Evolutionary conservation across 2,888 invertebrate genomes (phyloP), one percentile per base, ranked within the genome.

Genomic region (Pristionchus fissidentatus): DNA sequence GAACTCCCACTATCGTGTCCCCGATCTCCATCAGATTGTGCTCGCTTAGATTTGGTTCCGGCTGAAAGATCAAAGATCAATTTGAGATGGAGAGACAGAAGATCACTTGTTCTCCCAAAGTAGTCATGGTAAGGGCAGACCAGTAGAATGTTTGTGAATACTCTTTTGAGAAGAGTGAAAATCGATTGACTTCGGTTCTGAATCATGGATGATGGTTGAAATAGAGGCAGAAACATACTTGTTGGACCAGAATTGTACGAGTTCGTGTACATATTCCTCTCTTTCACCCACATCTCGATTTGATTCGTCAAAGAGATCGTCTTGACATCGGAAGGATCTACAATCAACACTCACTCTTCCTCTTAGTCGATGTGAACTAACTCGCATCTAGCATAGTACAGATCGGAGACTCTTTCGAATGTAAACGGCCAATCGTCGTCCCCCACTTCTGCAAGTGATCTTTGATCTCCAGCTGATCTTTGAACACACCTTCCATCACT

Each of bases 101-200:
- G 35, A 77, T 55, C 49, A 86, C 86, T 81, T 89, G 90, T 77
- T 90, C 89, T 55, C 90, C 90, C 2, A 90, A 79, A 19, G 90
- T 90, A 2, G 90, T 89, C 85, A 90, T 88, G 2, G 90, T 90
- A 85, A 90, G 84, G 4, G 89, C 87, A 1, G 88, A 88, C 90
- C 90, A 90, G 66, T 90, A 90, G 85, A 90, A 87, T 0, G 87
- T 86, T 5, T 89, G 83, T 0, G 87, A 85, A 84, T 90, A 90
- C 57, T 90, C 86, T 57, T 89, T 90, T 22, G 87, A 85, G 57
- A 88, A 86, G 10, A 66, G 52, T 3, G 88, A 87, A 81, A 55
- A 86, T 15, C 57, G 75, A 19, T 19, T 43, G 35, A n/a, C 35
- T n/a, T n/a, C n/a, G 3, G 62, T 70, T 66, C 84, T 85, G 26